A percentile compares a stretch with the other conserved stretches of the same genome.
These are phyloP conservation scores for Coracopsis vasa DNA, from an alignment of 2,113 vertebrate species.

Conservation along the genomic window DNA sequence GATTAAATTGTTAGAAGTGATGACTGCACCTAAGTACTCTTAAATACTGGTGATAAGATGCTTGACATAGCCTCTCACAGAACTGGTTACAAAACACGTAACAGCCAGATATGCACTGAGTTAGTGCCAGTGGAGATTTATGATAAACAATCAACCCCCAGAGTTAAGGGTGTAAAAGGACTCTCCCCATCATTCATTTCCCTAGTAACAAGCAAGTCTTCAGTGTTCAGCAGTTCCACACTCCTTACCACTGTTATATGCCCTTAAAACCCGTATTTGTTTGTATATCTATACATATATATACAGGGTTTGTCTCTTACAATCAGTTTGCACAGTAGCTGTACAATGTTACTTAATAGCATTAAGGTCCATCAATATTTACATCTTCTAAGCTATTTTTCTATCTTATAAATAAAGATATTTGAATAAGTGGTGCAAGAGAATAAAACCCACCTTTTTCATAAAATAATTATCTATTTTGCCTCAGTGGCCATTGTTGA, in stretches of 20 bases:
- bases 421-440: background rate
- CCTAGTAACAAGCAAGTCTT: background rate
- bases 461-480: background rate
- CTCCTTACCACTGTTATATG: fast-evolving
- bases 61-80: background rate
- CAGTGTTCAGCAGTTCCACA: background rate
- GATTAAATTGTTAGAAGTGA: conserved; percentile 8
- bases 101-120: background rate
- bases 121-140: background rate
- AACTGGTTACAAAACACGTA: background rate
- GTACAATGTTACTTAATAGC: fast-evolving
- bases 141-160: background rate
- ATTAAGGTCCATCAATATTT: background rate
- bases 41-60: background rate
- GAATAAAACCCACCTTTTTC: background rate
- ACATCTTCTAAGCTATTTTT: background rate
- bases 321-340: background rate
- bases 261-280: background rate
- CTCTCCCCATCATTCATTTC: background rate
- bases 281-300: background rate
- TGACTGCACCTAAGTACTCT: background rate
- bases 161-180: background rate
- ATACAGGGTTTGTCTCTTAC: background rate
- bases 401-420: background rate
- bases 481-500: background rate